phyloP scores from a whole-genome alignment of 2,888 invertebrate species.

The Tridacna gigas region DNA sequence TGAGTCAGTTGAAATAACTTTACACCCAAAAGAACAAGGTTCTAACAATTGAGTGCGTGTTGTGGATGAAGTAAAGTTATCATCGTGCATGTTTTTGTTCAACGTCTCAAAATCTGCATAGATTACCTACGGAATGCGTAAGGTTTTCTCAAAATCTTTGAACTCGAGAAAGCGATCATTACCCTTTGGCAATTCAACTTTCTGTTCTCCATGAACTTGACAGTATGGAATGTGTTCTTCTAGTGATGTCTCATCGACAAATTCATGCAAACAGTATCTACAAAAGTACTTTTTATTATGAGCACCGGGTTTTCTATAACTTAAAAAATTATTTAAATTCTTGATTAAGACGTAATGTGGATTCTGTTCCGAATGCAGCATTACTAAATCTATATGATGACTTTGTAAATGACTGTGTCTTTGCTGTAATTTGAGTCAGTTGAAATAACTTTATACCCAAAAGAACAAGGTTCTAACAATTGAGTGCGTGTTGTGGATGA shows the following conservation, averaged over 20 bases:
- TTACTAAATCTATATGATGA: constrained; percentile 32
- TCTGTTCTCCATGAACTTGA: constrained; percentile 45
- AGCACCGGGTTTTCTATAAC: neutral
- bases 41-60: constrained; percentile 30
- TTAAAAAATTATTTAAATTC: constrained; percentile 37
- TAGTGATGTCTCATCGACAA: constrained; percentile 32
- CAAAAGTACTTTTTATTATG: constrained; percentile 24
- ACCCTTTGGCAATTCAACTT: constrained; percentile 39
- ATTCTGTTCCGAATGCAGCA: constrained; percentile 37
- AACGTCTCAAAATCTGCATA: constrained; percentile 58
- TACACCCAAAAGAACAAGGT: constrained; percentile 23
- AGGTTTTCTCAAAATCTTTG: constrained; percentile 51
- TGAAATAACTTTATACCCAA: constrained; percentile 28
- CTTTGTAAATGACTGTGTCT: constrained; percentile 17
- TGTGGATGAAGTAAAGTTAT: neutral
- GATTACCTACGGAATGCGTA: constrained; percentile 47
- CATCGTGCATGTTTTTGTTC: constrained; percentile 16
- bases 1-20: constrained; percentile 13
- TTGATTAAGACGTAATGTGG: constrained; percentile 41
- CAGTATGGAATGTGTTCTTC: constrained; percentile 48
- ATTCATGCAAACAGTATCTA: constrained; percentile 41
- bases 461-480: constrained; percentile 22
- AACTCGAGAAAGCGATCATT: constrained; percentile 40
- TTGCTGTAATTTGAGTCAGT: constrained; percentile 16
- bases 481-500: constrained; percentile 31